Conservation (phyloP, 2,797 vertebrate genomes). For the Rhinogobio ventralis region DNA sequence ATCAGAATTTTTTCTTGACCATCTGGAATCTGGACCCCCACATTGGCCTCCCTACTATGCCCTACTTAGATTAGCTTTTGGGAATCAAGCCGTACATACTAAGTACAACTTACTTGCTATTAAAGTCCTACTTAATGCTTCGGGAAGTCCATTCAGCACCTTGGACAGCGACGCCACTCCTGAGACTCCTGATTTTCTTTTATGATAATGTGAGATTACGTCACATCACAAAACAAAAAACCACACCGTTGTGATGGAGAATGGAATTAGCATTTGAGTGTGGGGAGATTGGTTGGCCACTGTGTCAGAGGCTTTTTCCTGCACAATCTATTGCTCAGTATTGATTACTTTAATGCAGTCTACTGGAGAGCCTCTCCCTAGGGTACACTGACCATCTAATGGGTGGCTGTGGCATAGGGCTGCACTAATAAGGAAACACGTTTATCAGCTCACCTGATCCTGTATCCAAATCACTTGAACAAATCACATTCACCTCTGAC, state of each 20-base stretch:
- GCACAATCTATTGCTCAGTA: conserved; percentile 52
- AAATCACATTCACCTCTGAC: conserved; percentile 14
- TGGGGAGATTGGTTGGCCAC: conserved; percentile 49
- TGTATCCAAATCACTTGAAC: conserved; percentile 26
- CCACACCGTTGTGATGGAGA: conserved; percentile 18
- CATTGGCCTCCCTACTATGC: too few species aligned
- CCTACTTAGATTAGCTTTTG: neutral
- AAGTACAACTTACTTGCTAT: neutral
- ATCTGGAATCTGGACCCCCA: too few species aligned
- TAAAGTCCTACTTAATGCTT: conserved; percentile 19
- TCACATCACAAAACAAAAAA: conserved; percentile 3
- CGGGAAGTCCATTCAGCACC: conserved; percentile 53
- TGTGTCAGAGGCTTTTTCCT: conserved; percentile 59
- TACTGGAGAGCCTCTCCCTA: conserved; percentile 55
- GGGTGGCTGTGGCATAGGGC: conserved; percentile 61
- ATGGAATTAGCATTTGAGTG: conserved; percentile 46
- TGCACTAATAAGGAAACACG: conserved; percentile 50
- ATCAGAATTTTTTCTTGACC: too few species aligned
- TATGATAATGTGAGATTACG: conserved; percentile 9
- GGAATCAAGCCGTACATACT: neutral
- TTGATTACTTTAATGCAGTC: conserved; percentile 66
- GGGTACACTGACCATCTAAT: conserved; percentile 60
- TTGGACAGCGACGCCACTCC: conserved; percentile 45
- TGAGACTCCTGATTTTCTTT: neutral
- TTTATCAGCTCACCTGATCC: conserved; percentile 33